phyloP scores from a whole-genome alignment of 92 coral and sea anemone species.

The Nematostella vectensis region DNA sequence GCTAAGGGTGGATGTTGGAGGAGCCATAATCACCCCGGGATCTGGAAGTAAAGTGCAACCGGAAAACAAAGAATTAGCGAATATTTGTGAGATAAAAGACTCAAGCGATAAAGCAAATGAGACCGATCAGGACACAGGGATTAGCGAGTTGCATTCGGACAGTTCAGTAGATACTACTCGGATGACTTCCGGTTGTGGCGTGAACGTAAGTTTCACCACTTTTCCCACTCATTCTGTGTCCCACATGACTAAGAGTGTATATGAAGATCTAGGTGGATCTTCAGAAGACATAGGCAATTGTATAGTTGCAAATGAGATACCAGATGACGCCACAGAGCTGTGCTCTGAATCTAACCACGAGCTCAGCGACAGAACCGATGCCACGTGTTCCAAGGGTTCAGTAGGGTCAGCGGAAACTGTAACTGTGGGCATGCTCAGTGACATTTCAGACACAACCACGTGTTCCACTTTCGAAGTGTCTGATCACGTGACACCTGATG shows the following conservation, averaged over 20 bases:
- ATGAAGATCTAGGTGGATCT: neutral
- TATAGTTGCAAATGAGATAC: neutral
- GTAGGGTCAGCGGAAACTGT: conserved; percentile 27
- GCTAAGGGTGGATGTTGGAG: neutral
- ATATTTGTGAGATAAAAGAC: neutral
- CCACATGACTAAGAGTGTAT: no score
- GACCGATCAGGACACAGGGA: conserved; percentile 80
- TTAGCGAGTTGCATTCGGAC: conserved; percentile 70
- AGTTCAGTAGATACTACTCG: conserved; percentile 25
- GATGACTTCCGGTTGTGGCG: neutral
- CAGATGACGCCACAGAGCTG: no score
- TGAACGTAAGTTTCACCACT: neutral
- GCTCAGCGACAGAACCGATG: neutral
- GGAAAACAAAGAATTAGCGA: no score
- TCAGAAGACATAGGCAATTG: neutral
- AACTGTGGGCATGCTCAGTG: conserved; percentile 27
- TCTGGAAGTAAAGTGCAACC: neutral
- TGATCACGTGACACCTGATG: neutral
- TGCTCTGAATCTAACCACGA: neutral
- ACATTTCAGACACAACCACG: conserved; percentile 5
- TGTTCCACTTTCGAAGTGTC: conserved; percentile 3
- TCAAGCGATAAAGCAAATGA: conserved; percentile 29
- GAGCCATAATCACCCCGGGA: neutral
- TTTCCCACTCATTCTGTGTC: no score
- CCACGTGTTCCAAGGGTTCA: neutral